These are phyloP conservation scores for Phytoseiulus persimilis DNA, from an alignment of 2,888 invertebrate genomes.

Conservation along the genomic window DNA sequence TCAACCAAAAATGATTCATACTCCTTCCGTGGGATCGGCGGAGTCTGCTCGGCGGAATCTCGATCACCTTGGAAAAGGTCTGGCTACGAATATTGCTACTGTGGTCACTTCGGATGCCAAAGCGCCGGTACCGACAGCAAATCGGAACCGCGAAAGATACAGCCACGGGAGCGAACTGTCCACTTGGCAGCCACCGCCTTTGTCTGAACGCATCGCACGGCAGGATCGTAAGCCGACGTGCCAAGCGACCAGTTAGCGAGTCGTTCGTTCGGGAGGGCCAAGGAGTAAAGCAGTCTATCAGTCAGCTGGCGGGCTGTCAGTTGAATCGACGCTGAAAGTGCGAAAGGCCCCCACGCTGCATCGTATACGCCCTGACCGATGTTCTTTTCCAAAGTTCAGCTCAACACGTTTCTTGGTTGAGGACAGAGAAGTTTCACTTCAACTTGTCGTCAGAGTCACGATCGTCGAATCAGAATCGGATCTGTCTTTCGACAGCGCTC, in stretches of 20 bases:
- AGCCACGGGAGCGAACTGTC: neutral
- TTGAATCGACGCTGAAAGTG: neutral
- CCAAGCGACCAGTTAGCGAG: neutral
- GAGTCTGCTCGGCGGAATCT: neutral
- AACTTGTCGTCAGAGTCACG: too few relatives aligned
- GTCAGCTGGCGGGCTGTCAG: neutral
- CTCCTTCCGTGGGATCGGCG: neutral
- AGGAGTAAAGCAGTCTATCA: neutral
- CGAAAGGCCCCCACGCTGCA: neutral
- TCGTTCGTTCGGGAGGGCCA: neutral
- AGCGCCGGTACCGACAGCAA: neutral
- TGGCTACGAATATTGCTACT: neutral
- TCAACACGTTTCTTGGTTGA: neutral
- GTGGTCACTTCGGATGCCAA: neutral
- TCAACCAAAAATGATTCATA: neutral
- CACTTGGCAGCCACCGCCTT: neutral
- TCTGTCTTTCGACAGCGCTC: too few relatives aligned
- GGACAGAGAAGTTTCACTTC: too few relatives aligned
- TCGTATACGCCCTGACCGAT: neutral
- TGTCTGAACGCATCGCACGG: neutral
- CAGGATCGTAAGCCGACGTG: neutral
- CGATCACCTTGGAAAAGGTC: neutral
- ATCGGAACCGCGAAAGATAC: neutral
- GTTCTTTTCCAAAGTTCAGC: neutral
- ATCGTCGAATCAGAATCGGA: too few relatives aligned